Conservation (phyloP, 2,797 vertebrate species). For the Lutra lutra region DNA sequence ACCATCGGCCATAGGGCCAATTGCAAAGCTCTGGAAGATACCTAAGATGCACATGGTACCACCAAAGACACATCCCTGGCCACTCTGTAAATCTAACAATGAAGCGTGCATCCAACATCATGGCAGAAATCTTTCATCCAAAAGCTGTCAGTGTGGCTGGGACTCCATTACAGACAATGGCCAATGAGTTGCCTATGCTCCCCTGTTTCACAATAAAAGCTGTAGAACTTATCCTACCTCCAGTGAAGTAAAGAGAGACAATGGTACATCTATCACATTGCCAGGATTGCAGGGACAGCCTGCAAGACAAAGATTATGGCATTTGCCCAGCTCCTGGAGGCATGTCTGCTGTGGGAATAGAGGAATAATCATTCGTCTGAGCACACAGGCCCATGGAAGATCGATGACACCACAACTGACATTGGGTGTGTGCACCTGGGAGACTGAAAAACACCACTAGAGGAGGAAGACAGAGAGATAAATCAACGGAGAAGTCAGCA, state of each 20-base stretch:
- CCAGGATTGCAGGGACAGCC: background rate
- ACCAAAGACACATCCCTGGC: too few species aligned
- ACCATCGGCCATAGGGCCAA: too few species aligned
- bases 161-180: too few species aligned
- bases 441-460: background rate
- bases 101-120: too few species aligned
- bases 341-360: background rate
- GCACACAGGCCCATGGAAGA: background rate
- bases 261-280: background rate
- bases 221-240: background rate
- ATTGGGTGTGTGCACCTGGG: background rate
- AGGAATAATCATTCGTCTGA: background rate
- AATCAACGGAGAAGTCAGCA: too few species aligned
- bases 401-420: background rate
- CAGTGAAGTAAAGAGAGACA: background rate
- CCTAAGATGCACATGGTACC: too few species aligned
- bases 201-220: background rate
- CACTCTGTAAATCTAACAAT: too few species aligned
- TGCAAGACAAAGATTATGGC: background rate
- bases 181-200: too few species aligned
- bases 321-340: background rate
- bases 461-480: background rate
- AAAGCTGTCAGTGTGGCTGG: too few species aligned
- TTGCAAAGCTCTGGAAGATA: too few species aligned
- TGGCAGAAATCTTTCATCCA: too few species aligned